Percentiles rank a stretch among this genome's conserved stretches.
Conservation (phyloP, 1,140 invertebrate species). For the Bombus difficillimus region DNA sequence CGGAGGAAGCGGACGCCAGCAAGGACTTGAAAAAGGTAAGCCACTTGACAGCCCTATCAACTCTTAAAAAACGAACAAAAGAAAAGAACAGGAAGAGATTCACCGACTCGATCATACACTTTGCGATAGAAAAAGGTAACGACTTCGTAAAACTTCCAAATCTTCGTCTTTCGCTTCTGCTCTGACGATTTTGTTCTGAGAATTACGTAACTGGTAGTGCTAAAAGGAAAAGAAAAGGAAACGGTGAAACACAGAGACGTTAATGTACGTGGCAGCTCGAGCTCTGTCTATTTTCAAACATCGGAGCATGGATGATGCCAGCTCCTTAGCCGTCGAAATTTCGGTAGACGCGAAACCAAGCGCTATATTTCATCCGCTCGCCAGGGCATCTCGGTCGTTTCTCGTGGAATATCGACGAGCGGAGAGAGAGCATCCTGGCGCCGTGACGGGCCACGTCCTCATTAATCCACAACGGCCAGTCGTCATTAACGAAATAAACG, state of each 20-base stretch:
- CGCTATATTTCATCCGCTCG: slow-evolving; percentile 27
- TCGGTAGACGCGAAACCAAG: slow-evolving; percentile 1
- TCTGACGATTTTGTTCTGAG: not conserved
- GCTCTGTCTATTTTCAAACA: not conserved
- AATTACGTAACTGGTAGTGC: not conserved
- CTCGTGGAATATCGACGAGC: slow-evolving; percentile 57
- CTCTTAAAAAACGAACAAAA: not conserved
- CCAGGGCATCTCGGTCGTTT: slow-evolving; percentile 45
- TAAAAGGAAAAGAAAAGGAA: not conserved
- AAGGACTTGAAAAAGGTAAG: slow-evolving; percentile 83
- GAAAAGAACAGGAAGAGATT: not conserved
- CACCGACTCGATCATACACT: no score
- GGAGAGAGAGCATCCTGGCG: slow-evolving; percentile 10
- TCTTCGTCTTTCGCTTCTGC: not conserved
- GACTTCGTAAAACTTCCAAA: not conserved
- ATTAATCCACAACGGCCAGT: slow-evolving; percentile 53
- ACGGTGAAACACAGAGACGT: not conserved
- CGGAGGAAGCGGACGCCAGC: slow-evolving; percentile 81
- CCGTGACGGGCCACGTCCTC: slow-evolving; percentile 56
- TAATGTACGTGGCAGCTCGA: not conserved
- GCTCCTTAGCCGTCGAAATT: slow-evolving; percentile 29
- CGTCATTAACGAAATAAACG: slow-evolving; percentile 68
- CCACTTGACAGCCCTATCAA: not conserved
- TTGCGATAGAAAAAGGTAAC: not conserved
- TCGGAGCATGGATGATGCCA: slow-evolving; percentile 6